These are phyloP conservation scores for Acropternis orthonyx DNA, from an alignment of 2,797 vertebrate genomes.

Conservation along the genomic window DNA sequence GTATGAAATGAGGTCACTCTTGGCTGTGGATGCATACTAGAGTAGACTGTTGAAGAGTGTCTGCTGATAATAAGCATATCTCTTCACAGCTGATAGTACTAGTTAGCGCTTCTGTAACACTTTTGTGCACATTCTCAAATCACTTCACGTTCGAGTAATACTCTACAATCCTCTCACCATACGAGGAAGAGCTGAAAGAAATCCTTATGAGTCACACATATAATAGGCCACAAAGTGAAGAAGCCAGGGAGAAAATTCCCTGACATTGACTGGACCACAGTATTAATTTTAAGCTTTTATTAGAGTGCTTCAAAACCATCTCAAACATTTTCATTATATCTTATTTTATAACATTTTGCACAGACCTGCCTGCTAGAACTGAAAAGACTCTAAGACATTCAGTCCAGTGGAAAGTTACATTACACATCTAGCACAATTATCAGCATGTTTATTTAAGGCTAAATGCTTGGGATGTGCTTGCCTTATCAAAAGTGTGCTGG, in stretches of 20 bases:
- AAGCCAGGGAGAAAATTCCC: not conserved
- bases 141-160: not conserved
- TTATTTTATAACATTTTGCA: not conserved
- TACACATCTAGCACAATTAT: slow-evolving; percentile 21
- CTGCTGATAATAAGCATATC: slow-evolving; percentile 55
- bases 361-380: not conserved
- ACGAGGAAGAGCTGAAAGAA: not conserved
- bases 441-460: slow-evolving; percentile 18
- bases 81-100: slow-evolving; percentile 63
- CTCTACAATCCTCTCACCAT: not conserved
- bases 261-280: not conserved
- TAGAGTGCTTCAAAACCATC: not conserved
- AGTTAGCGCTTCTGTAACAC: slow-evolving; percentile 55
- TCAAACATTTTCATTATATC: not conserved
- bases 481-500: slow-evolving; percentile 22
- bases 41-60: slow-evolving; percentile 52
- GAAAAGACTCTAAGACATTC: not conserved
- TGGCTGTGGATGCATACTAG: slow-evolving; percentile 9
- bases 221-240: not conserved
- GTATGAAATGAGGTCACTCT: slow-evolving; percentile 41
- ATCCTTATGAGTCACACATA: not conserved
- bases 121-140: not conserved
- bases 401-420: not conserved
- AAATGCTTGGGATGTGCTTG: slow-evolving; percentile 13
- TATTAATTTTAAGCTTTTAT: not conserved